Evolutionary conservation across 2,888 invertebrate species (phyloP).

Genomic region (Aphodius granarius): DNA sequence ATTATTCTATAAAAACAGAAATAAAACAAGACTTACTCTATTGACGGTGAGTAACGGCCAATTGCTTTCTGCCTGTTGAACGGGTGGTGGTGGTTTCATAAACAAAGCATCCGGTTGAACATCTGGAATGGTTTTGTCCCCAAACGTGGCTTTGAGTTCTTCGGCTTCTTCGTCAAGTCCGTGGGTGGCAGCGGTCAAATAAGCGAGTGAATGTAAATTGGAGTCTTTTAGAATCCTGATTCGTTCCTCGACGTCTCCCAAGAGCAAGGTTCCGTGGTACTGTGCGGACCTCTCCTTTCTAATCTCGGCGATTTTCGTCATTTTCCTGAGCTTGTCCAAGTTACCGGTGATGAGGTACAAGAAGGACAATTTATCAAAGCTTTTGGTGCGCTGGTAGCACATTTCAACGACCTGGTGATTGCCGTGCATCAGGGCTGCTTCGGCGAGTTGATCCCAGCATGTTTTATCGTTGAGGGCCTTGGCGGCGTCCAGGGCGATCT

Average conservation of each 20-base stretch:
- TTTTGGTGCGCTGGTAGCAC: conserved; percentile 99
- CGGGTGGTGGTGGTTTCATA: conserved; percentile 86
- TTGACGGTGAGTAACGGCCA: conserved; percentile 97
- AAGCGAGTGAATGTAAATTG: conserved; percentile 81
- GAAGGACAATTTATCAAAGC: conserved; percentile 98
- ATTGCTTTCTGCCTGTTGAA: conserved; percentile 89
- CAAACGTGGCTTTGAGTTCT: conserved; percentile 61
- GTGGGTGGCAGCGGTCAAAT: conserved; percentile 93
- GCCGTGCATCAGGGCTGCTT: conserved; percentile 92
- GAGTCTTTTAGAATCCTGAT: conserved; percentile 79
- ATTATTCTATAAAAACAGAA: too few relatives aligned
- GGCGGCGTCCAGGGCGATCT: conserved; percentile 96
- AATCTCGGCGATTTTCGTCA: conserved; percentile 99
- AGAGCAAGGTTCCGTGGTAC: conserved; percentile 89
- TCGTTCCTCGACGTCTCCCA: conserved; percentile 91
- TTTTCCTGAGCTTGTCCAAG: conserved; percentile 93
- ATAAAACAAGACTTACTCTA: conserved; percentile 60
- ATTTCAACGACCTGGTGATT: conserved; percentile 96
- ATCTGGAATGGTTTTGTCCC: conserved; percentile 65
- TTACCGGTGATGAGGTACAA: conserved; percentile 98
- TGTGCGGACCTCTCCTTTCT: conserved; percentile 96
- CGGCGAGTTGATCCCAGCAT: conserved; percentile 95
- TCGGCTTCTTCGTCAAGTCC: conserved; percentile 82
- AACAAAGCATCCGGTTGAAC: conserved; percentile 75
- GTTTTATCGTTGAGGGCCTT: conserved; percentile 89